phyloP scores from a whole-genome alignment of 2,888 invertebrate genomes.

The Encarsia formosa region DNA sequence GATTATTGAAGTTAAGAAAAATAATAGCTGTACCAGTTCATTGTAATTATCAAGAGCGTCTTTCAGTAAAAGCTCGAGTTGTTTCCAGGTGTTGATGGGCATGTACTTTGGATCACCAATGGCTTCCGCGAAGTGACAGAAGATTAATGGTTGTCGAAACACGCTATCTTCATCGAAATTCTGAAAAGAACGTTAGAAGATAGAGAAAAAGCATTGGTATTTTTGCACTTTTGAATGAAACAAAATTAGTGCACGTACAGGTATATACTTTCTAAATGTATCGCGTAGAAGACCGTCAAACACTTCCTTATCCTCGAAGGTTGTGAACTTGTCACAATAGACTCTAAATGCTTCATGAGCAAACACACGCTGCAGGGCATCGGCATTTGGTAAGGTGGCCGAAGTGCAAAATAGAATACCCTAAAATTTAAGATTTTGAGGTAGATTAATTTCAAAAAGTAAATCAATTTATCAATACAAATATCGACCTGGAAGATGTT shows the following conservation, averaged over 20 bases:
- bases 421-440: constrained; percentile 50
- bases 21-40: constrained; percentile 79
- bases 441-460: not conserved
- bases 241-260: constrained; percentile 49
- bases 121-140: constrained; percentile 88
- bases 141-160: constrained; percentile 75
- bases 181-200: constrained; percentile 44
- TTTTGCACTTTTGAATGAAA: not conserved
- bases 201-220: not conserved
- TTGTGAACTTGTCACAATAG: constrained; percentile 83
- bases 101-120: constrained; percentile 89
- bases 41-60: constrained; percentile 84
- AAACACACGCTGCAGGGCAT: constrained; percentile 77
- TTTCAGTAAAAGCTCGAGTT: constrained; percentile 67
- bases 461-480: not conserved
- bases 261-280: constrained; percentile 72
- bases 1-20: no score
- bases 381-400: constrained; percentile 67
- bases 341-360: constrained; percentile 87
- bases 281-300: constrained; percentile 73
- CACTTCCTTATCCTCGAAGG: constrained; percentile 60
- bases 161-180: constrained; percentile 70
- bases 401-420: constrained; percentile 80
- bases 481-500: constrained; percentile 82
- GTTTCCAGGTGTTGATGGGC: constrained; percentile 68